Base-by-base conservation (phyloP, 1,140 invertebrate species). In the Lepidotrigona ventralis region DNA sequence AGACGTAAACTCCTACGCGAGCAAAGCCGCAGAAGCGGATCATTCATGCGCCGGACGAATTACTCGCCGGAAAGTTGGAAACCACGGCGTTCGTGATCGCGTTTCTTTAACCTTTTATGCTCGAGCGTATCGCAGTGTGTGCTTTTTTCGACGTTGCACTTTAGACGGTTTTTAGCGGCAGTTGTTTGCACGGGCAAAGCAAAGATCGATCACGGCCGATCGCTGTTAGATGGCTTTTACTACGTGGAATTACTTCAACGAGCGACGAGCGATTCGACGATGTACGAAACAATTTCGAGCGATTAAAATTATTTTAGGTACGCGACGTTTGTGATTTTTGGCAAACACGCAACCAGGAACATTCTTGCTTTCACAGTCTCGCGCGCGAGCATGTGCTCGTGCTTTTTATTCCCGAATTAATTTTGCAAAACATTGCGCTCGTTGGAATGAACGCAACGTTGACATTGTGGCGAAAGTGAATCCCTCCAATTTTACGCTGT, bases 61-160 rank as follows among this genome's bases (percentile, higher is more conserved):
- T 74, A 81, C 14, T 73, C 29, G 64, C 21, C 14, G 58, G 51
- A 54, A 46, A 46, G 9, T 81, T 19, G 29, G 14, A 68, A 75
- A 54, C 6, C 33, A 3, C 33, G 33, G 76, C n/a, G 53, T n/a
- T 46, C 60, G 75, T 54, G n/a, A 33, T 33, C 19, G 26, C 46
- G 23, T 29, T 78, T 8, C n/a, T 26, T 54, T 66, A n/a, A 72
- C 19, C 26, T 11, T 29, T 64, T 9, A 3, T 14, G 58, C 58
- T n/a, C 58, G 1, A 26, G n/a, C 17, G 54, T 56, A 19, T 56
- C 54, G 17, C 54, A 21, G 15, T 17, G 0, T 9, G 17, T 19
- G 4, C 23, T 60, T 12, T 14, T n/a, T 14, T 51, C 51, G 56
- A 23, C 9, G 56, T 3, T 4, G 56, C n/a, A n/a, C 21, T 58